Base-by-base conservation (phyloP, 2,888 invertebrate genomes). In the Plebejus anna region DNA sequence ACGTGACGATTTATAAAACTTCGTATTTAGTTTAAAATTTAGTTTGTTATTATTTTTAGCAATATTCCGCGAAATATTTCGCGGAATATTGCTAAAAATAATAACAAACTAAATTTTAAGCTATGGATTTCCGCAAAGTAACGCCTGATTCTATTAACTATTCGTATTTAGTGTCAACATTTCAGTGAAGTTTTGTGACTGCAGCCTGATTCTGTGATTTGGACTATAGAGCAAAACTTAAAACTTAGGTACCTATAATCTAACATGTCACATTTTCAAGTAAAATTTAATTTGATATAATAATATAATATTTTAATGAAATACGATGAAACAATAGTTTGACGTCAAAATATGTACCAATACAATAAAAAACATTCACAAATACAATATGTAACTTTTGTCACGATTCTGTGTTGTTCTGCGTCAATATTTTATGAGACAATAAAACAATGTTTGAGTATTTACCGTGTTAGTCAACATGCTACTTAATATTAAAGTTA, bases 391-490 rank as follows among this genome's bases (percentile, higher is more conserved):
- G 66, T 66, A 32, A 36, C 22, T 28, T 11, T 28, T 61, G 66
- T 66, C 11, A 32, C 32, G 66, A 66, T 66, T 32, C 9, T 32
- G 32, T 66, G 32, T 32, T 66, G 66, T 66, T 66, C 36, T 66
- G 66, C 32, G 66, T 66, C 66, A 66, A 66, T 66, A 66, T 66
- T 66, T 66, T 66, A 32, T 66, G 32, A 36, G 36, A 36, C 66
- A 66, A 66, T 66, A 66, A 66, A 66, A 66, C 32, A 66, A 66
- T 66, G 66, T 66, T 66, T 32, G 66, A 66, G 32, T 66, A 66
- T 66, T 66, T 66, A 36, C 66, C 22, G 66, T 36, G 66, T 66
- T 66, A 66, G 66, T 36, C 32, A 66, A 66, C 32, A 16, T 66
- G 66, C 66, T 32, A 66, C 36, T 66, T 32, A 66, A 13, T 66